Percentiles rank a stretch among this genome's conserved stretches.
These are phyloP conservation scores for Elephas maximus DNA, from an alignment of 2,113 vertebrate species.

Conservation along the genomic window DNA sequence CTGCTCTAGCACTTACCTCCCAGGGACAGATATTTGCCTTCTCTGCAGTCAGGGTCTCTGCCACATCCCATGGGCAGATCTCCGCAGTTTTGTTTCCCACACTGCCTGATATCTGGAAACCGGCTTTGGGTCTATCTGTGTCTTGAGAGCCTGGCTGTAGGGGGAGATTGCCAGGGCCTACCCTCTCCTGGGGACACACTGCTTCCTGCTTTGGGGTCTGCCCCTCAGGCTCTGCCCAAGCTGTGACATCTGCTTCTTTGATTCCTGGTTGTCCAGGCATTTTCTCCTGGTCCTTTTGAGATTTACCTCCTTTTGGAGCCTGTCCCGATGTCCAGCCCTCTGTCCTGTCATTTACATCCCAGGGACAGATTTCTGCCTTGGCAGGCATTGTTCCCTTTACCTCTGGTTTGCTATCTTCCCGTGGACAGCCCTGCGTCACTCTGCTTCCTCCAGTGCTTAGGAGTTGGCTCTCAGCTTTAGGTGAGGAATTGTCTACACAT, in stretches of 20 bases:
- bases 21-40: slow-evolving; percentile 82
- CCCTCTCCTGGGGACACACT: slow-evolving; percentile 77
- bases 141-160: background rate
- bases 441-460: background rate
- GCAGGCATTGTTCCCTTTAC: background rate
- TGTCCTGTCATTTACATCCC: slow-evolving; percentile 63
- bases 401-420: slow-evolving; percentile 60
- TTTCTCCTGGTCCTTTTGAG: slow-evolving; percentile 46
- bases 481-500: background rate
- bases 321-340: background rate
- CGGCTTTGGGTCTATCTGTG: background rate
- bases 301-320: background rate
- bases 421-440: slow-evolving; percentile 39
- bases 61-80: slow-evolving; percentile 85
- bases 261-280: background rate
- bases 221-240: background rate
- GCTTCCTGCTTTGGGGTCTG: slow-evolving; percentile 49
- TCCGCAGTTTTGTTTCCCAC: slow-evolving; percentile 37
- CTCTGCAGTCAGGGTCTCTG: background rate
- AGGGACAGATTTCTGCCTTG: slow-evolving; percentile 82
- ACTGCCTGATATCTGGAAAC: background rate
- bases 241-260: background rate
- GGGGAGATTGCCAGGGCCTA: fast-evolving
- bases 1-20: slow-evolving; percentile 73
- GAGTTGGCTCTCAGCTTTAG: background rate